Percentiles rank a stretch among this genome's conserved stretches.
phyloP scores from a whole-genome alignment of 2,113 vertebrate genomes.

The Syngnathoides biaculeatus region DNA sequence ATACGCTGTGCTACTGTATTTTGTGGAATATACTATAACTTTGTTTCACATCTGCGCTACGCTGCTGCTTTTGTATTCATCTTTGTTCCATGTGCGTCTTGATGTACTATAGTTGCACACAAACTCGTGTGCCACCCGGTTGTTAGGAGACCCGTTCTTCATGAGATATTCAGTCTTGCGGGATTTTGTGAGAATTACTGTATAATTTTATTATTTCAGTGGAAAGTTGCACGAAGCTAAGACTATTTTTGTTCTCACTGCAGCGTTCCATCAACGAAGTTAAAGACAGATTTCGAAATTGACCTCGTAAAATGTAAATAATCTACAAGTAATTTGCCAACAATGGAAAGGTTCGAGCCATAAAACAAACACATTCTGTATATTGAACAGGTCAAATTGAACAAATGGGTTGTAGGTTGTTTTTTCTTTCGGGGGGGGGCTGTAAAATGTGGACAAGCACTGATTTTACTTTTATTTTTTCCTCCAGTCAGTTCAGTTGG shows the following conservation, averaged over 20 bases:
- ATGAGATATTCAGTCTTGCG: not conserved
- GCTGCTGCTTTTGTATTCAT: not conserved
- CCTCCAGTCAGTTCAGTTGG: slow-evolving; percentile 2
- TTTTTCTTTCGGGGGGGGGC: too few species aligned
- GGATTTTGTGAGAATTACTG: slow-evolving; percentile 18
- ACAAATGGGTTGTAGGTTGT: slow-evolving; percentile 27
- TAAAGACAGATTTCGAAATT: not conserved
- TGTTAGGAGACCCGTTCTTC: not conserved
- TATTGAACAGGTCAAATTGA: not conserved
- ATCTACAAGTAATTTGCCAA: slow-evolving; percentile 12
- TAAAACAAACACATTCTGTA: not conserved
- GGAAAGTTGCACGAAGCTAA: slow-evolving; percentile 28
- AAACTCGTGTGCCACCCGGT: not conserved
- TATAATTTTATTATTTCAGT: slow-evolving; percentile 63
- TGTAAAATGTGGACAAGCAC: slow-evolving; percentile 54
- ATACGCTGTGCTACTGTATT: slow-evolving; percentile 11
- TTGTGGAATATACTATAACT: slow-evolving; percentile 14
- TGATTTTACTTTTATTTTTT: slow-evolving; percentile 31
- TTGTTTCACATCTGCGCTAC: slow-evolving; percentile 6
- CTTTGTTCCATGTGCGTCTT: not conserved
- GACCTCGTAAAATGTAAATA: slow-evolving; percentile 24
- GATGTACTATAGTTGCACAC: not conserved
- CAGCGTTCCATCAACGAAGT: slow-evolving; percentile 4
- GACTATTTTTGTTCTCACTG: slow-evolving; percentile 39
- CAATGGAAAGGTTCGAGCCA: slow-evolving; percentile 2